Base-by-base conservation (phyloP, 1,140 invertebrate species). In the Drosophila littoralis region DNA sequence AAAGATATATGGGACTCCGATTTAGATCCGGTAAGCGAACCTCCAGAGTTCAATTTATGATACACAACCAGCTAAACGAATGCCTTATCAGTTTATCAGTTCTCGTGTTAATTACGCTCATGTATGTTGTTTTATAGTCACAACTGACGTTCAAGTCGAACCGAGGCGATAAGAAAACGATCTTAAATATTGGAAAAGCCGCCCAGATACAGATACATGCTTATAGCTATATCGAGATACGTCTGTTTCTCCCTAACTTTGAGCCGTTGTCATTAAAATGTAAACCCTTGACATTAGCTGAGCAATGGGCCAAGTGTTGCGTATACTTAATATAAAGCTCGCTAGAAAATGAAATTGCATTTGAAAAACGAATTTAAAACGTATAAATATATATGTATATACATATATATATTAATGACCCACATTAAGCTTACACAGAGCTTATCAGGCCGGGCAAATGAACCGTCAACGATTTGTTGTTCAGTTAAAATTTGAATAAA, bases 1-100 rank as follows among this genome's bases (percentile, higher is more conserved):
- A 95, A 95, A 92, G 95, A 96, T 91, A 93, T 96, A 81, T 96
- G 95, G 95, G 95, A 96, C 88, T 94, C 95, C 81, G 96, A 96
- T 93, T 94, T 96, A 81, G 95, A 96, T 92, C 94, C 95, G 94
- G 95, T 96, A 93, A 95, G 95, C 94, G 45, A 65, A 28, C 28
- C 40, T 17, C 7, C 7, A 13, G 12, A 28, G 52, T 48, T 58
- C 42, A 40, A 68, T 59, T 59, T 59, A 68, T 58, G 22, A 7
- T 33, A n/a, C n/a, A n/a, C n/a, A n/a, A n/a, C n/a, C n/a, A n/a
- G n/a, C n/a, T n/a, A n/a, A n/a, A n/a, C n/a, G n/a, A n/a, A 67
- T 6, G 65, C 40, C 64, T 74, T 60, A 69, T 63, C 72, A 81
- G 81, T 51, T 70, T 32, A 7, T 17, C 4, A 38, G 10, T 38